These are phyloP conservation scores for Argyrosomus japonicus DNA, from an alignment of 2,113 vertebrate genomes.

Conservation along the genomic window DNA sequence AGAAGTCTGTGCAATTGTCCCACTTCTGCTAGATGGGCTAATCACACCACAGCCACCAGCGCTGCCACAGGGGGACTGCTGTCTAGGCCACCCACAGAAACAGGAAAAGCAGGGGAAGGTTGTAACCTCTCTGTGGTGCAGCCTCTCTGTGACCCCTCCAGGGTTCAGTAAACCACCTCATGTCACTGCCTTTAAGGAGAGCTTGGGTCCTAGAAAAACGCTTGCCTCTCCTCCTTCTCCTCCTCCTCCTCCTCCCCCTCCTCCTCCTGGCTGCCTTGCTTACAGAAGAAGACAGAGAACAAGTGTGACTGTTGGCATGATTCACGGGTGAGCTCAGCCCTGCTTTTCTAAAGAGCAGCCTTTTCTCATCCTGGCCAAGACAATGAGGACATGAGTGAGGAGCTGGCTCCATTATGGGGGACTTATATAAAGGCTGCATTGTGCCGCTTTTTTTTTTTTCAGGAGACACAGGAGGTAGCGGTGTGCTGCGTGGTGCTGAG, in stretches of 20 bases:
- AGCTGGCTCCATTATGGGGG: slow-evolving; percentile 70
- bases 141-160: slow-evolving; percentile 18
- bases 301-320: slow-evolving; percentile 71
- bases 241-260: too few relatives aligned
- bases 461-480: slow-evolving; percentile 37
- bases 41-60: slow-evolving; percentile 6
- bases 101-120: slow-evolving; percentile 51
- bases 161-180: slow-evolving; percentile 31
- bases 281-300: slow-evolving; percentile 42
- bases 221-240: neutral
- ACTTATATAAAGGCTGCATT: slow-evolving; percentile 71
- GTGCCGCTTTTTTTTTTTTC: slow-evolving; percentile 51
- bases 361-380: slow-evolving; percentile 79
- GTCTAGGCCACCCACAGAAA: slow-evolving; percentile 49
- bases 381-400: slow-evolving; percentile 81
- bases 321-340: slow-evolving; percentile 76
- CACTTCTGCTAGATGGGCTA: slow-evolving; percentile 33
- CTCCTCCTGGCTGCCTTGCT: neutral
- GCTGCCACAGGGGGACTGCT: slow-evolving; percentile 8
- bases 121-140: slow-evolving; percentile 21
- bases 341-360: slow-evolving; percentile 77
- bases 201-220: slow-evolving; percentile 18
- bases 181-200: slow-evolving; percentile 25
- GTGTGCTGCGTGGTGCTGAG: slow-evolving; percentile 41
- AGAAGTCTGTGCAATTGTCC: slow-evolving; percentile 24